Percentiles rank a stretch among this genome's conserved stretches.
These are phyloP conservation scores for Limenitis camilla DNA, from an alignment of 2,888 invertebrate genomes.

Conservation along the genomic window DNA sequence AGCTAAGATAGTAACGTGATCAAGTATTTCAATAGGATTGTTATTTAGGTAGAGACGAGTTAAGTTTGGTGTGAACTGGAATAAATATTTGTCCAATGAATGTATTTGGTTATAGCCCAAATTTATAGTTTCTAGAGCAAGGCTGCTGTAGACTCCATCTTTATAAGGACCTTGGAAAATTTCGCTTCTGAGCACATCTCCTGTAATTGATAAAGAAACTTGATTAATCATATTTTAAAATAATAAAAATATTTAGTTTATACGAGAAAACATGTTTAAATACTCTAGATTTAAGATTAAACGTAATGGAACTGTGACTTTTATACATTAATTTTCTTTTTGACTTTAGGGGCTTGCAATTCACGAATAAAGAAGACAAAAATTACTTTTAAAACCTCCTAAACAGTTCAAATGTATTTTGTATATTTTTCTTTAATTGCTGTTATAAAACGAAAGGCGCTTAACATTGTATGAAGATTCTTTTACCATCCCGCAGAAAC, in stretches of 20 bases:
- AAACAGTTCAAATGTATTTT: too few relatives aligned
- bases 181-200: conserved; percentile 76
- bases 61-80: conserved; percentile 78
- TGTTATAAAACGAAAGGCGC: too few relatives aligned
- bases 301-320: too few relatives aligned
- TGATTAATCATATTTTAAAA: background rate
- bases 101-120: conserved; percentile 78
- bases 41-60: conserved; percentile 75
- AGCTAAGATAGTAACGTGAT: conserved; percentile 75
- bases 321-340: too few relatives aligned
- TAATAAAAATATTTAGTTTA: background rate
- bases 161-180: conserved; percentile 80
- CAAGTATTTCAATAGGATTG: conserved; percentile 76
- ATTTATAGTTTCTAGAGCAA: conserved; percentile 75
- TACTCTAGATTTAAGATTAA: too few relatives aligned
- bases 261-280: background rate
- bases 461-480: too few relatives aligned
- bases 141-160: conserved; percentile 70
- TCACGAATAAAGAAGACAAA: too few relatives aligned
- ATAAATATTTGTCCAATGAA: conserved; percentile 75
- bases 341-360: too few relatives aligned
- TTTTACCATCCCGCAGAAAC: too few relatives aligned
- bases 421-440: too few relatives aligned
- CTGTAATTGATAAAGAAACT: conserved; percentile 41
- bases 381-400: too few relatives aligned